These are phyloP conservation scores for Trachelipus rathkii DNA, from an alignment of 1,140 invertebrate species.

Conservation along the genomic window DNA sequence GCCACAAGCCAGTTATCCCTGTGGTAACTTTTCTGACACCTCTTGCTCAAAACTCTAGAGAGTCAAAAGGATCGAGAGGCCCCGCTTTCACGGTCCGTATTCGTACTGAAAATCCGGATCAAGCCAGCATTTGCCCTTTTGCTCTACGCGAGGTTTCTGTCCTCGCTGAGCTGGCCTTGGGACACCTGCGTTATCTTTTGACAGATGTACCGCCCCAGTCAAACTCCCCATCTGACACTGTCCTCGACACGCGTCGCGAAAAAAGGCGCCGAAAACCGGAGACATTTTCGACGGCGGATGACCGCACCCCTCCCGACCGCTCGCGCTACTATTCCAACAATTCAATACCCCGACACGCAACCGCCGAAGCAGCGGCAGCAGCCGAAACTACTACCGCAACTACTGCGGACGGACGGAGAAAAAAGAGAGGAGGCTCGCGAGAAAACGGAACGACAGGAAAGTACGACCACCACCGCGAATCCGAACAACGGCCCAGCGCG, in stretches of 20 bases:
- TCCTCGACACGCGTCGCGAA: conserved; percentile 51
- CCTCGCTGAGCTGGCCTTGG: conserved; percentile 75
- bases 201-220: conserved; percentile 75
- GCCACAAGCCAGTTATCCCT: conserved; percentile 79
- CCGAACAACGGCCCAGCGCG: no score
- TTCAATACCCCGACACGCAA: no score
- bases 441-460: no score
- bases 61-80: conserved; percentile 57
- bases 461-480: no score
- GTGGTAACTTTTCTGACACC: conserved; percentile 79
- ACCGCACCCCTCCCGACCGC: no score
- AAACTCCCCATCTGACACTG: conserved; percentile 71
- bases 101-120: conserved; percentile 69
- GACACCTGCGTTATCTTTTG: conserved; percentile 80
- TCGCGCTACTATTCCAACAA: no score
- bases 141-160: conserved; percentile 77
- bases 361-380: no score
- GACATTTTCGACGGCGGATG: no score
- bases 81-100: conserved; percentile 52
- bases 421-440: no score
- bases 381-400: no score
- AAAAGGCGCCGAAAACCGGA: no score
- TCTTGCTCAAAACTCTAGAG: conserved; percentile 66
- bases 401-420: no score
- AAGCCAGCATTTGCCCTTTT: conserved; percentile 77